Evolutionary conservation across 2,888 invertebrate species (phyloP).

Genomic region (Leptopterna dolabrata): DNA sequence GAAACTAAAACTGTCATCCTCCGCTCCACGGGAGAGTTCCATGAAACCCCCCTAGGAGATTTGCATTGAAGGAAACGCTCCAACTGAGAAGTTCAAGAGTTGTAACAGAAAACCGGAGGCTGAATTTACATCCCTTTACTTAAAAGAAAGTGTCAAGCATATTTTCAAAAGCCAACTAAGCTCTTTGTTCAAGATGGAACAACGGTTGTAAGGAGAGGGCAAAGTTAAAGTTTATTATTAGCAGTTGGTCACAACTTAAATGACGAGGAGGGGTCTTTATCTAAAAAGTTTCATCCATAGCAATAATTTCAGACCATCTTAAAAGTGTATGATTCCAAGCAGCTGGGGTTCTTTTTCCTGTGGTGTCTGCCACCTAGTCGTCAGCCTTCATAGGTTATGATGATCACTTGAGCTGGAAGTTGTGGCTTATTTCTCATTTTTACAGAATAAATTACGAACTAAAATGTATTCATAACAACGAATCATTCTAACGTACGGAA

Average conservation of each 20-base stretch:
- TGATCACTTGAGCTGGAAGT: not conserved
- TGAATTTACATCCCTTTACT: constrained; percentile 43
- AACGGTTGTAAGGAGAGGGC: constrained; percentile 41
- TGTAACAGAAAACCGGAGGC: constrained; percentile 38
- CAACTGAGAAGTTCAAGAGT: constrained; percentile 21
- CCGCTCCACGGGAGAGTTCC: too few species aligned
- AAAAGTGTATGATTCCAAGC: constrained; percentile 12
- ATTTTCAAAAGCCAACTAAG: constrained; percentile 39
- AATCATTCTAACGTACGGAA: too few species aligned
- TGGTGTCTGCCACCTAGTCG: not conserved
- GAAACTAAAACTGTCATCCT: too few species aligned
- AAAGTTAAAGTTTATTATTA: constrained; percentile 51
- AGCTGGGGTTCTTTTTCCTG: constrained; percentile 9
- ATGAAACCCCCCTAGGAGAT: not conserved
- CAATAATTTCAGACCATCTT: constrained; percentile 36
- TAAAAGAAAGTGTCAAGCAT: constrained; percentile 44
- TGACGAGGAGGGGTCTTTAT: constrained; percentile 45
- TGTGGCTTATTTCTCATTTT: not conserved
- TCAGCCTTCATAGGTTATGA: not conserved
- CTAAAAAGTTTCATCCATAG: constrained; percentile 41
- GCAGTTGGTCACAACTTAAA: constrained; percentile 42
- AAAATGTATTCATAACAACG: too few species aligned
- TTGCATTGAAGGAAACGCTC: constrained; percentile 7
- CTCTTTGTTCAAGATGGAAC: constrained; percentile 33
- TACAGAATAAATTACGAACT: too few species aligned